Evolutionary conservation across 1,140 invertebrate genomes (phyloP).

Genomic region (Dryas iulia): DNA sequence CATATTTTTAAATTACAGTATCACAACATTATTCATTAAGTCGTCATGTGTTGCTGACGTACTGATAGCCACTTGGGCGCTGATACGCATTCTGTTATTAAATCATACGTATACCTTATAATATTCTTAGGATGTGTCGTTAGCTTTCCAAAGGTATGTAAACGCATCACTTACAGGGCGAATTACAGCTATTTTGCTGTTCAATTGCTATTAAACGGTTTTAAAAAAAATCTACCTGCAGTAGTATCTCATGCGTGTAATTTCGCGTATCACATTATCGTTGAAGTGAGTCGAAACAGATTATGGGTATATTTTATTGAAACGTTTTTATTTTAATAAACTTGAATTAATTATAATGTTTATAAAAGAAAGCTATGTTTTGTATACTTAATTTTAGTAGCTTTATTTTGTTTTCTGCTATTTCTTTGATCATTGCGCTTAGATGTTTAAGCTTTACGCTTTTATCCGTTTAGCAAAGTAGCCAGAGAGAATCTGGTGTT

Average conservation of each 20-base stretch:
- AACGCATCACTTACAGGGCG: conserved; percentile 40
- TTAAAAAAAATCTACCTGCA: conserved; percentile 50
- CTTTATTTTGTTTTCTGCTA: too few relatives aligned
- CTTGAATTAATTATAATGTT: too few relatives aligned
- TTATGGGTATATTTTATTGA: background rate
- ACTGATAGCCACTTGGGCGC: conserved; percentile 4
- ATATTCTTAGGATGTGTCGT: conserved; percentile 47
- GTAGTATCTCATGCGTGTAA: conserved; percentile 52
- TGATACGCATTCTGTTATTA: conserved; percentile 38
- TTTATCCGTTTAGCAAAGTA: too few relatives aligned
- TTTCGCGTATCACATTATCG: conserved; percentile 46
- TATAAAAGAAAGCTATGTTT: too few relatives aligned
- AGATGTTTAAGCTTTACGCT: too few relatives aligned
- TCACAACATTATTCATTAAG: background rate
- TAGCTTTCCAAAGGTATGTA: conserved; percentile 53
- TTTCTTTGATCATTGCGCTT: too few relatives aligned
- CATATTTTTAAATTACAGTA: background rate
- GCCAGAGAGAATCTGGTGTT: too few relatives aligned
- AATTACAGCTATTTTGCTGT: conserved; percentile 55
- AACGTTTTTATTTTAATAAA: background rate
- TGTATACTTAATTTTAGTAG: too few relatives aligned
- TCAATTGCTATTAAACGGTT: conserved; percentile 50
- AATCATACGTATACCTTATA: conserved; percentile 37
- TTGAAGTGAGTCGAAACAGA: conserved; percentile 39
- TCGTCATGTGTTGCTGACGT: background rate